Base-by-base conservation (phyloP, 2,888 invertebrate species). In the Brachylomia viminalis region DNA sequence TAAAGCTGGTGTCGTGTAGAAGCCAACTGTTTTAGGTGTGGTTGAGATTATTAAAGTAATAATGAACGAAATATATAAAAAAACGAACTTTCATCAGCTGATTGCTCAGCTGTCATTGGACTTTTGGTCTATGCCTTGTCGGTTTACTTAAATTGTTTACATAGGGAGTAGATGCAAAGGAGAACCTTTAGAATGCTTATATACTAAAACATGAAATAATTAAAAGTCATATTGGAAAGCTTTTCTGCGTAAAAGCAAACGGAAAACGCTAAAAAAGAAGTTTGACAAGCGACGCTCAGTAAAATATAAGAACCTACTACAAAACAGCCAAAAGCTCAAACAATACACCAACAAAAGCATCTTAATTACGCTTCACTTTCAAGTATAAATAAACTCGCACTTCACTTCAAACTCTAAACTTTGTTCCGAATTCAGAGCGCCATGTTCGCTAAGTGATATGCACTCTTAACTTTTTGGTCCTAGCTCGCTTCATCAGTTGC, bases 401-500 rank as follows among this genome's bases (percentile, higher is more conserved):
- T 67, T 73, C 66, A 76, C 72, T 73, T 69, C 10, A 52, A 77
- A 77, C 62, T 73, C n/a, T 4, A 68, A 85, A 84, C 67, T 80
- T 79, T 68, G 75, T 87, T 80, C 77, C 67, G 58, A 82, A 87
- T 84, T 86, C 80, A 65, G 71, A 75, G 75, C 70, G 45, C 70
- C 80, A 66, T 77, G 81, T 79, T 84, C 77, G 75, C 83, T 89
- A 89, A 89, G 86, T 89, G 87, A 87, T 89, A 87, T 86, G 86
- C 86, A 87, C 87, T 84, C 84, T 84, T 86, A 87, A 88, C 88
- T 88, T 88, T 86, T 82, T 80, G 79, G 77, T 75, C 72, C 73
- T 70, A 70, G 78, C 75, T 82, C 80, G 83, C 83, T 86, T 84
- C 88, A 89, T 88, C 87, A 84, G 87, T 67, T 85, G 56, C 67